Evolutionary conservation across 2,888 invertebrate species (phyloP).

Genomic region (Tipula lateralis): DNA sequence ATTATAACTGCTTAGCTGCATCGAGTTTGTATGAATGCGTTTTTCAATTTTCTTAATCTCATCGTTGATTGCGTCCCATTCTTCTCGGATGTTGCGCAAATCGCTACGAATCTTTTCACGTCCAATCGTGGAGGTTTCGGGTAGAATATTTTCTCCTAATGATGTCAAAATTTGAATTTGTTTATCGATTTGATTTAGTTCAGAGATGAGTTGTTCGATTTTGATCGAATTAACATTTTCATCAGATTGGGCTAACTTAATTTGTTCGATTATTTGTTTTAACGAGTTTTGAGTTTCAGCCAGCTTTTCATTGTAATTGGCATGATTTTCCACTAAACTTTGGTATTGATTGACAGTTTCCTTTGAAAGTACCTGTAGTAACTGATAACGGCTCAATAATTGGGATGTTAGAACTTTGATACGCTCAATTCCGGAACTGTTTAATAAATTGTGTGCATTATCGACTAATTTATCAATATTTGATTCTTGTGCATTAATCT

Average conservation of each 20-base stretch:
- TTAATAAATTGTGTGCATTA: conserved; percentile 78
- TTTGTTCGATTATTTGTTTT: conserved; percentile 68
- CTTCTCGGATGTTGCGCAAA: conserved; percentile 70
- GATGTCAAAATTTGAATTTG: conserved; percentile 68
- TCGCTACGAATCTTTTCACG: conserved; percentile 85
- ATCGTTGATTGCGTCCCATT: conserved; percentile 84
- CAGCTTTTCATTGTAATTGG: conserved; percentile 68
- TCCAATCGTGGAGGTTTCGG: conserved; percentile 87
- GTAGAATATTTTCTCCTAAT: conserved; percentile 82
- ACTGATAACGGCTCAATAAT: conserved; percentile 81
- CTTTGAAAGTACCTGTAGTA: conserved; percentile 73
- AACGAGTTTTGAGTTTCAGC: conserved; percentile 74
- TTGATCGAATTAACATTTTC: not conserved
- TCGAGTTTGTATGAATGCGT: conserved; percentile 73
- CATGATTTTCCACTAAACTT: conserved; percentile 76
- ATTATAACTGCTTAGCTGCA: conserved; percentile 80
- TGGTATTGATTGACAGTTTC: conserved; percentile 83
- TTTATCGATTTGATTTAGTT: conserved; percentile 78
- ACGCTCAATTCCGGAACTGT: conserved; percentile 77
- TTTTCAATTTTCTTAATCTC: conserved; percentile 80
- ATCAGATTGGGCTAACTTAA: conserved; percentile 39
- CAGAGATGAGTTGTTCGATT: conserved; percentile 55
- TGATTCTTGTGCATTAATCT: conserved; percentile 73
- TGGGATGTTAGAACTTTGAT: conserved; percentile 83
- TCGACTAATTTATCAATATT: conserved; percentile 85